Base-by-base conservation (phyloP, 2,113 vertebrate genomes). In the Bambusicola thoracicus region DNA sequence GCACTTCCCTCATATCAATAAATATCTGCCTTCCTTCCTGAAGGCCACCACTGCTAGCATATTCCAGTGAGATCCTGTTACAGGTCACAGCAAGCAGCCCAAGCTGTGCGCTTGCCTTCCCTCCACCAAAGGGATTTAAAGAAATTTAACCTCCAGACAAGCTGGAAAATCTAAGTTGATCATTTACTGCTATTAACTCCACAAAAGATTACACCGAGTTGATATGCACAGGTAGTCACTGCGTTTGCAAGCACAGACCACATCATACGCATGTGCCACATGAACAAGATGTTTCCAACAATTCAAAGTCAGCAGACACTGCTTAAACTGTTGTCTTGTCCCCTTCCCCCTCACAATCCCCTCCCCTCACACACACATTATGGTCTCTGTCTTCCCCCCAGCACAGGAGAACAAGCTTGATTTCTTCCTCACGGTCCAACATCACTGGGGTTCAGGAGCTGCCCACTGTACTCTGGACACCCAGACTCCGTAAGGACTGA, bases 101-200 rank as follows among this genome's bases (percentile, higher is more conserved):
- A 82, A 61, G 40, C 75, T 92, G 87, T 84, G 84, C 40, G 84
- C 59, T 87, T 73, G 40, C 80, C 94, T 95, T 53, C 49, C 95
- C 92, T 94, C 72, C 40, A 61, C 11, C 38, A 93, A 90, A 91
- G 29, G 20, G 82, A 58, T 93, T 96, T 78, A 89, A 86, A 95
- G 90, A 96, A 92, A 94, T 84, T 88, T 92, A 93, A 97, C 87
- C 65, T 48, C 62, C 61, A 96, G 85, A 94, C 84, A 94, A 96
- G 94, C 92, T 95, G 84, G 93, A 92, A 97, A 97, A 90, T 94
- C 94, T 92, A 95, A 95, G 96, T 97, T 97, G 96, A 97, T 98
- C 89, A 97, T 98, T 98, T 96, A 98, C 96, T 93, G 82, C 79
- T 82, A 41, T 93, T 97, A 95, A 95, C 87, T 77, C 85, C 93